Evolutionary conservation across 1,140 invertebrate species (phyloP).

Genomic region (Lanistes nyassanus): DNA sequence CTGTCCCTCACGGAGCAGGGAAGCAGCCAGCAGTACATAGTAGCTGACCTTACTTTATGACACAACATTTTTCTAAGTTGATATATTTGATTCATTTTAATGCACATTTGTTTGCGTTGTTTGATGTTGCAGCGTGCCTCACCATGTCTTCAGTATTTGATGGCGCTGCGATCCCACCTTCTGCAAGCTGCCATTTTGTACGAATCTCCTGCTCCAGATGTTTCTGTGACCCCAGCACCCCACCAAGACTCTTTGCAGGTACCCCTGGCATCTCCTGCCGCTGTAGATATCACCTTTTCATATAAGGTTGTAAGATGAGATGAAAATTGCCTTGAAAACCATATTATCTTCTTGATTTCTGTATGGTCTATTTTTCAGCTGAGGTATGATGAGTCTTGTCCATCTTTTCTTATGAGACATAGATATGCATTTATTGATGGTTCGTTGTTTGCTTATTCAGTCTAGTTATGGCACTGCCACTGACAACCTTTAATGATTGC

Average conservation of each 20-base stretch:
- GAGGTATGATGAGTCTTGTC: constrained; percentile 15
- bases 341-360: neutral
- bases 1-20: no score
- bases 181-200: constrained; percentile 54
- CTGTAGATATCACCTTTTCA: neutral
- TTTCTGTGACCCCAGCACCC: neutral
- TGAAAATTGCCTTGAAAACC: neutral
- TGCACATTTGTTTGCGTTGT: constrained; percentile 7
- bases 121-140: constrained; percentile 60
- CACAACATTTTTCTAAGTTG: no score
- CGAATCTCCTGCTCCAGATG: constrained; percentile 16
- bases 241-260: constrained; percentile 1
- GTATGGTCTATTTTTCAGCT: neutral
- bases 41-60: no score
- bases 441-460: no score
- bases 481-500: no score
- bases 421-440: no score
- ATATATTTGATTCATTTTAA: neutral
- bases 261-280: neutral
- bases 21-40: no score
- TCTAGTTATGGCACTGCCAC: no score
- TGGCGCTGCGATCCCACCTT: constrained; percentile 59
- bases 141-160: constrained; percentile 59
- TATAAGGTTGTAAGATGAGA: neutral
- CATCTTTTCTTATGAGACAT: no score